Percentiles rank a stretch among this genome's conserved stretches.
phyloP scores from a whole-genome alignment of 2,113 vertebrate species.

The western clawed frog (Xenopus tropicalis) region UCB_Xtro_10.0 CM004446.2:40721001-40721500 shows the following conservation, averaged over 20 bases:
- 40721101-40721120: conserved; percentile 90
- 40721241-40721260: conserved; percentile 86
- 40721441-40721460: no score
- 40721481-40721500: no score
- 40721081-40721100: conserved; percentile 94
- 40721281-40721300: background rate
- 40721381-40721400: no score
- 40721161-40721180: conserved; percentile 94
- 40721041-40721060: no score
- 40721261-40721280: conserved; percentile 89
- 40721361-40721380: no score
- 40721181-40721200: conserved; percentile 90
- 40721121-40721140: conserved; percentile 81
- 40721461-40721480: no score
- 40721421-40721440: no score
- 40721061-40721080: conserved; percentile 78
- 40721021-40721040: no score
- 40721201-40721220: conserved; percentile 90
- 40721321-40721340: conserved; percentile 15
- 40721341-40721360: no score
- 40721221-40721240: conserved; percentile 91
- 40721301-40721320: background rate
- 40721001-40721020: no score
- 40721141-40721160: conserved; percentile 87
- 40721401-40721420: no score